These are phyloP conservation scores for Discoglossus pictus DNA, from an alignment of 2,797 vertebrate species.

Conservation along the genomic window DNA sequence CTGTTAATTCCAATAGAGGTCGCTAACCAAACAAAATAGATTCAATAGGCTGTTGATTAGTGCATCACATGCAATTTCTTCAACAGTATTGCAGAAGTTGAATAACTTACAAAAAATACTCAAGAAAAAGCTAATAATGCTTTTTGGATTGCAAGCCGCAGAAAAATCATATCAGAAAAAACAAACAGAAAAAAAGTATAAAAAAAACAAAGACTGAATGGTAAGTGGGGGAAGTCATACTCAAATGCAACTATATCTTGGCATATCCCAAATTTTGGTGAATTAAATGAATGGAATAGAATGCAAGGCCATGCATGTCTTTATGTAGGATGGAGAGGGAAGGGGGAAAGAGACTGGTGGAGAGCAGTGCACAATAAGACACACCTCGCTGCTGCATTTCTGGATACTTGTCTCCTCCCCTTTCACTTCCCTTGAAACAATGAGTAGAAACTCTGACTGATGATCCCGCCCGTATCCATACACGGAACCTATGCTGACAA, in stretches of 20 bases:
- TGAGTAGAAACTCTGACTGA: slow-evolving; percentile 96
- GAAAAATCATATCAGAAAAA: too few species aligned
- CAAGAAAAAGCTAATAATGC: slow-evolving; percentile 2
- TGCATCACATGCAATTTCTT: too few species aligned
- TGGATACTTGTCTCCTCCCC: slow-evolving; percentile 89
- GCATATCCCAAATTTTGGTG: slow-evolving; percentile 48
- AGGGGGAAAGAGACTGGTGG: slow-evolving; percentile 29
- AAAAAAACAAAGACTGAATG: too few species aligned
- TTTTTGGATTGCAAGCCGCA: not conserved
- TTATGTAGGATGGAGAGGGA: slow-evolving; percentile 56
- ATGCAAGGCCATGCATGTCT: slow-evolving; percentile 79
- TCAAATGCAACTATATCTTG: slow-evolving; percentile 2
- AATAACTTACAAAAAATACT: slow-evolving; percentile 11
- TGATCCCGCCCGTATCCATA: slow-evolving; percentile 84
- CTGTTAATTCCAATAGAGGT: too few species aligned
- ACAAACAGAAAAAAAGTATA: not conserved
- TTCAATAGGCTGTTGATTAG: too few species aligned
- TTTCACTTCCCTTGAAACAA: slow-evolving; percentile 94
- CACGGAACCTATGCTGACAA: slow-evolving; percentile 89
- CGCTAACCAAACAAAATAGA: too few species aligned
- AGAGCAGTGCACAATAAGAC: slow-evolving; percentile 71
- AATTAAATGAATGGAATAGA: slow-evolving; percentile 64
- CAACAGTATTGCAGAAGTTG: too few species aligned
- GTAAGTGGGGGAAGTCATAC: not conserved
- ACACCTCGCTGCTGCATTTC: slow-evolving; percentile 90